A percentile compares a stretch with the other conserved stretches of the same genome.
phyloP scores from a whole-genome alignment of 2,888 invertebrate species.

The Eupithecia exiguata region DNA sequence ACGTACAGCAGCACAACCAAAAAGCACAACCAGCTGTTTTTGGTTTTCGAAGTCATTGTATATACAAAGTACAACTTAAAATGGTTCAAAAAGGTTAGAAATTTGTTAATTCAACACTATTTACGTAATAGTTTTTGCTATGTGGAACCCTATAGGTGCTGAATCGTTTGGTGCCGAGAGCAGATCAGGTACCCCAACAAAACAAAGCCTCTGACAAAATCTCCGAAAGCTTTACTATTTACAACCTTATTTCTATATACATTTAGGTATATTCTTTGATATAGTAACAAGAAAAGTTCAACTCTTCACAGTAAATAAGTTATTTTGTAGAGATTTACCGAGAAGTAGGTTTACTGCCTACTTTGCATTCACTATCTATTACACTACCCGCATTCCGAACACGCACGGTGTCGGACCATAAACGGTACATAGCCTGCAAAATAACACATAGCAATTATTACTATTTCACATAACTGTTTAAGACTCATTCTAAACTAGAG shows the following conservation, averaged over 20 bases:
- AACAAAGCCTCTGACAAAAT: neutral
- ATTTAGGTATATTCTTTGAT: too few species aligned
- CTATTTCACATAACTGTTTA: slow-evolving; percentile 1
- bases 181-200: neutral
- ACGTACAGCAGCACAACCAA: too few species aligned
- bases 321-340: neutral
- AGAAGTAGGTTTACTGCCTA: neutral
- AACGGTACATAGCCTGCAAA: neutral
- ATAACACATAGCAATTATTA: neutral
- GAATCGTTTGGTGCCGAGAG: too few species aligned
- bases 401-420: neutral
- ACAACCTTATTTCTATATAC: neutral
- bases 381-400: neutral
- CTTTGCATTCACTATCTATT: neutral
- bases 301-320: neutral
- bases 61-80: neutral
- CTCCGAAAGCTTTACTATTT: neutral
- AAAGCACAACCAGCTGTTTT: neutral
- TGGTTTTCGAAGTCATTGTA: neutral
- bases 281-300: neutral
- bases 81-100: neutral
- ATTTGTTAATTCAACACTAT: neutral
- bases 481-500: neutral
- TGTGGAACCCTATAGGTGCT: neutral
- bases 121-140: neutral